Evolutionary conservation across 2,888 invertebrate species (phyloP).

Genomic region (Pteria penguin): DNA sequence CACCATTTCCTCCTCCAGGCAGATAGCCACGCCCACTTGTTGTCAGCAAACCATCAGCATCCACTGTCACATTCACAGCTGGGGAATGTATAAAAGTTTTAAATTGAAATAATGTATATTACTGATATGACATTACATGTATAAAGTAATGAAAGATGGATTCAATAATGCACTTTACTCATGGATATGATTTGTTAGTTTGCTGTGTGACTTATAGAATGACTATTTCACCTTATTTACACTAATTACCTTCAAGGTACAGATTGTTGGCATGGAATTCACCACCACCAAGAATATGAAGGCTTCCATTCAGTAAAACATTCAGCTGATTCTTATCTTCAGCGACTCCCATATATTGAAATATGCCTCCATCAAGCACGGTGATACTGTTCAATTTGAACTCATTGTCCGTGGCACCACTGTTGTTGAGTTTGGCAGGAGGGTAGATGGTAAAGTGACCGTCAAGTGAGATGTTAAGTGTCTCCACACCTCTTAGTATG

Average conservation of each 20-base stretch:
- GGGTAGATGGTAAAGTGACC: slow-evolving; percentile 63
- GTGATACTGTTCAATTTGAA: slow-evolving; percentile 58
- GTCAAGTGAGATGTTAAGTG: slow-evolving; percentile 64
- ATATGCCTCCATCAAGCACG: slow-evolving; percentile 63
- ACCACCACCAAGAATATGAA: slow-evolving; percentile 64
- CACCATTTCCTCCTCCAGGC: slow-evolving; percentile 51
- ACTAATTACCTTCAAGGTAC: slow-evolving; percentile 49
- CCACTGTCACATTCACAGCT: slow-evolving; percentile 66
- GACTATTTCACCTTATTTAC: too few relatives aligned
- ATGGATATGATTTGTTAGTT: too few relatives aligned
- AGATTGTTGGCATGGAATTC: slow-evolving; percentile 58
- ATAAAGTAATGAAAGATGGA: too few relatives aligned
- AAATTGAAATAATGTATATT: too few relatives aligned
- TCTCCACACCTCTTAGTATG: slow-evolving; percentile 60
- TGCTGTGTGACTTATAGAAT: too few relatives aligned
- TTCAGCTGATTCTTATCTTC: slow-evolving; percentile 48
- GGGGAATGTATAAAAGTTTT: slow-evolving; percentile 29
- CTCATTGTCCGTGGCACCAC: slow-evolving; percentile 33
- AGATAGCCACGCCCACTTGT: slow-evolving; percentile 54
- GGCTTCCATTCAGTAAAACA: slow-evolving; percentile 53
- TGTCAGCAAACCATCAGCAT: slow-evolving; percentile 63
- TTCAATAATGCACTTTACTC: too few relatives aligned
- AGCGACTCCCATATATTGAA: slow-evolving; percentile 57
- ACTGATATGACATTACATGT: too few relatives aligned
- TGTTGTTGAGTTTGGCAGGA: slow-evolving; percentile 45